These are phyloP conservation scores for Irena cyanogastra DNA, from an alignment of 2,113 vertebrate species.

Conservation along the genomic window DNA sequence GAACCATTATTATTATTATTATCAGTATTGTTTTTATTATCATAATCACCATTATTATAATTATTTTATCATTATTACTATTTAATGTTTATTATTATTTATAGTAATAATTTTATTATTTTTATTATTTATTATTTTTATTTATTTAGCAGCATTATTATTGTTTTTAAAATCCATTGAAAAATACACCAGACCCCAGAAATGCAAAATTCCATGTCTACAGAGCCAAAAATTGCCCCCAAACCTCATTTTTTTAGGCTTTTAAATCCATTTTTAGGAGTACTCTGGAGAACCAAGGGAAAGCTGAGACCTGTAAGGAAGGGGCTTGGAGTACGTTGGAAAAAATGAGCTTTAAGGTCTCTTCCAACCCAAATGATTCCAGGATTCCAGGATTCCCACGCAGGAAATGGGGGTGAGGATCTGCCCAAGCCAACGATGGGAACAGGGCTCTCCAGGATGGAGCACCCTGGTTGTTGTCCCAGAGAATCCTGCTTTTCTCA, in stretches of 20 bases:
- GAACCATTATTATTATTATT: not conserved
- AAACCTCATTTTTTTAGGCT: not conserved
- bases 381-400: not conserved
- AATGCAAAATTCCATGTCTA: not conserved
- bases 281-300: not conserved
- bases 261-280: not conserved
- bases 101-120: no score
- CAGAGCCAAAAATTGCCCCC: not conserved
- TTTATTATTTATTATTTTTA: not conserved
- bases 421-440: not conserved
- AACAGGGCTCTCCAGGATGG: not conserved
- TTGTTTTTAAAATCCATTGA: not conserved
- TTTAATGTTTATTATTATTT: not conserved
- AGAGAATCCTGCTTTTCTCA: not conserved
- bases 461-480: accelerated
- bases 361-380: not conserved
- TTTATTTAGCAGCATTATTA: no score
- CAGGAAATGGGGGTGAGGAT: not conserved
- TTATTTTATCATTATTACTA: not conserved
- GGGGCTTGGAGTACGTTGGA: accelerated
- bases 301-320: not conserved
- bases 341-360: not conserved
- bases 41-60: not conserved
- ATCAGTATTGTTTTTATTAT: not conserved
- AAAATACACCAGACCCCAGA: not conserved